Evolutionary conservation across 2,113 vertebrate species (phyloP), one percentile per base, ranked within the genome.

Genomic region (Chamaetylas fuelleborni): DNA sequence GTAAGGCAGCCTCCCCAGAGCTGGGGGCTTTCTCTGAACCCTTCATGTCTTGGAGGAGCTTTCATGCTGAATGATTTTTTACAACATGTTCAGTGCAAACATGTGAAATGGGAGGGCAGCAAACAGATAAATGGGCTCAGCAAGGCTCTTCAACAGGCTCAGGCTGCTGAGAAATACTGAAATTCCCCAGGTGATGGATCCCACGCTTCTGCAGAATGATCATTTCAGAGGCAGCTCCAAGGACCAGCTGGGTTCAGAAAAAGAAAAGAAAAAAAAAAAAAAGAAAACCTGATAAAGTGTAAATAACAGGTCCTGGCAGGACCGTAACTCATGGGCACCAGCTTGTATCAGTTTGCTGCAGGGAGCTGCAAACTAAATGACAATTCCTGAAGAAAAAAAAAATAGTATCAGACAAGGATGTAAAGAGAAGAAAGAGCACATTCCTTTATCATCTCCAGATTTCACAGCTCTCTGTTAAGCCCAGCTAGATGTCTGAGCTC

Each of bases 221-320:
- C 7, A 25, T 34, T 82, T 40, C 56, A 67, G 80, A 80, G 81
- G 50, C 65, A 92, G 29, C 16, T 56, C 65, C 43, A 50, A 65
- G 48, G 67, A 50, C 33, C 51, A 82, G 86, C 38, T 26, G 28
- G 18, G 25, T 36, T 74, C 34, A 57, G 34, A 19, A 53, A n/a
- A 11, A 14, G 54, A 4, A 9, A 16, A 16, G 28, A 28, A 48
- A 25, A 5, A 6, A 19, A 7, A 19, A 14, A 25, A 8, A 3
- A 77, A 45, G 15, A 47, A 65, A 51, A 34, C 7, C 25, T 31
- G 36, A 71, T 86, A 90, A 82, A 94, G 72, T 94, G 88, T 94
- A 95, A 97, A 72, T 93, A 95, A 97, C 61, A n/a, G 16, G 4
- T 43, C 47, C 70, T 88, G 85, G 73, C 91, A 74, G 40, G 61